Conservation (phyloP, 1,140 invertebrate genomes). For the Cherax quadricarinatus region DNA sequence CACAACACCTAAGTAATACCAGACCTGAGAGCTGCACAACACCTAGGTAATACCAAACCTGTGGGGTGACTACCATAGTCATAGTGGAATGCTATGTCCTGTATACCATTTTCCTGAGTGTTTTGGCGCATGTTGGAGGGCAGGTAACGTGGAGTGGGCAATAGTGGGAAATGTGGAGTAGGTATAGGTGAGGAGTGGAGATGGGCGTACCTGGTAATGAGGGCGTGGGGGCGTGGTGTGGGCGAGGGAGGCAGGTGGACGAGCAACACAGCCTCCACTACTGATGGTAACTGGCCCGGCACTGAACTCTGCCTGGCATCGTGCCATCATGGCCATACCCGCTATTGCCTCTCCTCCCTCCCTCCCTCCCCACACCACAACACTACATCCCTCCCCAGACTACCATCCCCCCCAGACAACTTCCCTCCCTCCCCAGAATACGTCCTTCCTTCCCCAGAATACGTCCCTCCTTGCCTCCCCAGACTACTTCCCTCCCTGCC, state of each 20-base stretch:
- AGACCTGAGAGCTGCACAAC: neutral
- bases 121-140: neutral
- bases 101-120: neutral
- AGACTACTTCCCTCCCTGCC: neutral
- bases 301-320: conserved; percentile 19
- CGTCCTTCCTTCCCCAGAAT: neutral
- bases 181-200: neutral
- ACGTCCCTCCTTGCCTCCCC: neutral
- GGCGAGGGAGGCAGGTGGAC: neutral
- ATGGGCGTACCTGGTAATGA: conserved; percentile 15
- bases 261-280: neutral
- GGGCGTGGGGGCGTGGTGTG: conserved; percentile 23
- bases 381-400: neutral
- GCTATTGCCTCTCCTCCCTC: neutral
- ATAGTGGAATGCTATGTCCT: neutral
- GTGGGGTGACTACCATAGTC: neutral
- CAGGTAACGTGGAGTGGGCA: neutral
- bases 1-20: too few species aligned
- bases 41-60: neutral
- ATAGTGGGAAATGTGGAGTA: neutral
- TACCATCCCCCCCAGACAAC: neutral
- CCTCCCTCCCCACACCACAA: neutral
- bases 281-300: conserved; percentile 23
- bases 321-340: neutral
- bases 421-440: neutral